These are phyloP conservation scores for Clostera curtula DNA, from an alignment of 2,888 invertebrate species.

Conservation along the genomic window DNA sequence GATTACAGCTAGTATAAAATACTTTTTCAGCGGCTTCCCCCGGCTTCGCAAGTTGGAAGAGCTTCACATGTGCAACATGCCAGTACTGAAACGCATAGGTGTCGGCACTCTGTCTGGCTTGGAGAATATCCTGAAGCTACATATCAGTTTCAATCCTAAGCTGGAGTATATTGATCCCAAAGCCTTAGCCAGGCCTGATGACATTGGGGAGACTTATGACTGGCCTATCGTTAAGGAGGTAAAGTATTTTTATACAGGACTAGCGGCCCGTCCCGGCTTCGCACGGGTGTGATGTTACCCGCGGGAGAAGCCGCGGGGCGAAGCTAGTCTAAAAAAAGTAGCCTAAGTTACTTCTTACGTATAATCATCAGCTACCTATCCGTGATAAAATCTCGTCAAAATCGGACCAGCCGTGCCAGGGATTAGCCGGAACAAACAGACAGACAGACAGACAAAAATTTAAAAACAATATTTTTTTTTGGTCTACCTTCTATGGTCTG, in stretches of 20 bases:
- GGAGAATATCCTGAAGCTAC: constrained; percentile 71
- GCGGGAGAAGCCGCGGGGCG: too few relatives aligned
- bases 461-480: background rate
- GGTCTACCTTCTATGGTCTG: too few relatives aligned
- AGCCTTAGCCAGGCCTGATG: constrained; percentile 73
- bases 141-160: constrained; percentile 78
- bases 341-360: too few relatives aligned
- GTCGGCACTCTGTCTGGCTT: constrained; percentile 51
- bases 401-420: too few relatives aligned
- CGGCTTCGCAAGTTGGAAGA: constrained; percentile 74
- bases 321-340: too few relatives aligned
- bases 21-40: constrained; percentile 76
- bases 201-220: constrained; percentile 64
- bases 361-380: too few relatives aligned
- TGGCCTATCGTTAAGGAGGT: constrained; percentile 69
- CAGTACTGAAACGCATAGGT: constrained; percentile 73
- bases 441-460: too few relatives aligned
- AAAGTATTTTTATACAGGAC: background rate
- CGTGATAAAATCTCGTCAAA: too few relatives aligned
- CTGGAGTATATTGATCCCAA: constrained; percentile 74
- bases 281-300: too few relatives aligned
- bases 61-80: constrained; percentile 82
- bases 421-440: too few relatives aligned
- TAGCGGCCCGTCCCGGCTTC: too few relatives aligned
- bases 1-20: too few relatives aligned